Conservation (phyloP, 2,797 vertebrate genomes). For the Oryzias dopingdopingensis region DNA sequence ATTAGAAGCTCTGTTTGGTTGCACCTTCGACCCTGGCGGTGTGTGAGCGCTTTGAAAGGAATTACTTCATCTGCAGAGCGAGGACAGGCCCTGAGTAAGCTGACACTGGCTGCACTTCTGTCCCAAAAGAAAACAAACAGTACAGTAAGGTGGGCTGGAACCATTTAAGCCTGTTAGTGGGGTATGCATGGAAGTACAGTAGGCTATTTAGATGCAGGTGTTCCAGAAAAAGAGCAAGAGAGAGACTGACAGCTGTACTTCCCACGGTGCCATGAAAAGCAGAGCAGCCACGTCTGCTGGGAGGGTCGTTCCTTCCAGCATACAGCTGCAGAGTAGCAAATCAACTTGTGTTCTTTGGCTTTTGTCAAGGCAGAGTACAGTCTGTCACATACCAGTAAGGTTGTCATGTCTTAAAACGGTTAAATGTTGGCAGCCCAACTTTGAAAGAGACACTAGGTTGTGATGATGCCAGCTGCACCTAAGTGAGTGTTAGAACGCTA, state of each 20-base stretch:
- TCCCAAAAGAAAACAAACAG: conserved; percentile 52
- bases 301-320: not conserved
- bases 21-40: conserved; percentile 55
- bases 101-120: conserved; percentile 42
- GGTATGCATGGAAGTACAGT: conserved; percentile 4
- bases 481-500: conserved; percentile 58
- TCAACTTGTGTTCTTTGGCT: conserved; percentile 14
- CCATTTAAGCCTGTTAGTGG: conserved; percentile 26
- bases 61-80: conserved; percentile 41
- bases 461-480: conserved; percentile 49
- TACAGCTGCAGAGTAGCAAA: not conserved
- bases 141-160: conserved; percentile 36
- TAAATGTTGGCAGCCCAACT: not conserved
- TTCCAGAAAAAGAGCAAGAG: not conserved
- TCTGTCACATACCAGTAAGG: conserved; percentile 13
- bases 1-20: conserved; percentile 55
- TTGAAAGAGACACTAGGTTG: conserved; percentile 22
- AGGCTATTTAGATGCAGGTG: conserved; percentile 35
- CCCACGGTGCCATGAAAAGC: conserved; percentile 16
- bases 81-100: conserved; percentile 35
- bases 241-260: conserved; percentile 15
- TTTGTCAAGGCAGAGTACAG: conserved; percentile 4
- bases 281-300: conserved; percentile 1
- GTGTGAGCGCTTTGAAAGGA: conserved; percentile 42
- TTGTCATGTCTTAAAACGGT: conserved; percentile 13